Percentiles rank a stretch among this genome's conserved stretches.
Evolutionary conservation across 2,888 invertebrate genomes (phyloP).

Genomic region (Nudaria mundana): DNA sequence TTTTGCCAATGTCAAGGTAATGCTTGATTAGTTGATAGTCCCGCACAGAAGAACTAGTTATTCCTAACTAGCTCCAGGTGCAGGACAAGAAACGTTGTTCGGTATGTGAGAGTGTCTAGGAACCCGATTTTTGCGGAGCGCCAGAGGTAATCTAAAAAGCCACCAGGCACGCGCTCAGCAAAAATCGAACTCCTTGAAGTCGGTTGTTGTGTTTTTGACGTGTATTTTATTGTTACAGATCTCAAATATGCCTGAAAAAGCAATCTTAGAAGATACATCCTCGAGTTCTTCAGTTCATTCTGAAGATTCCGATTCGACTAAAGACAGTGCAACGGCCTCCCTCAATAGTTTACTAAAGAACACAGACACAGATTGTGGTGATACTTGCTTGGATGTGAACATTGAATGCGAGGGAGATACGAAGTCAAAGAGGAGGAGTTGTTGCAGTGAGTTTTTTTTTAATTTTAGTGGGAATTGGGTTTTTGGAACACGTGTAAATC

Average conservation of each 20-base stretch:
- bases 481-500: too few relatives aligned
- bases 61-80: too few relatives aligned
- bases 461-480: neutral
- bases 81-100: too few relatives aligned
- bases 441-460: constrained; percentile 44
- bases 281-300: constrained; percentile 13
- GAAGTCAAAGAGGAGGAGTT: constrained; percentile 27
- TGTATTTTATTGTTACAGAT: constrained; percentile 19
- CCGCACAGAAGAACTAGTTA: too few relatives aligned
- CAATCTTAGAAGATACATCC: constrained; percentile 22
- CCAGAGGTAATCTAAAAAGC: too few relatives aligned
- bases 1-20: too few relatives aligned
- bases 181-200: too few relatives aligned
- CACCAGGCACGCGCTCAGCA: too few relatives aligned
- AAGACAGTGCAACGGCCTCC: constrained; percentile 39
- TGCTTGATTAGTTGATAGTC: too few relatives aligned
- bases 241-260: constrained; percentile 19
- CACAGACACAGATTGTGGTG: constrained; percentile 25
- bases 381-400: constrained; percentile 32
- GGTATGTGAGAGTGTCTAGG: too few relatives aligned
- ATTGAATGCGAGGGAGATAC: constrained; percentile 29
- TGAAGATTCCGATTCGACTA: constrained; percentile 29
- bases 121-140: too few relatives aligned
- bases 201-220: too few relatives aligned
- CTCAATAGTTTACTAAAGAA: constrained; percentile 43